Evolutionary conservation across 2,113 vertebrate species (phyloP).

Genomic region (Prionailurus bengalensis): DNA sequence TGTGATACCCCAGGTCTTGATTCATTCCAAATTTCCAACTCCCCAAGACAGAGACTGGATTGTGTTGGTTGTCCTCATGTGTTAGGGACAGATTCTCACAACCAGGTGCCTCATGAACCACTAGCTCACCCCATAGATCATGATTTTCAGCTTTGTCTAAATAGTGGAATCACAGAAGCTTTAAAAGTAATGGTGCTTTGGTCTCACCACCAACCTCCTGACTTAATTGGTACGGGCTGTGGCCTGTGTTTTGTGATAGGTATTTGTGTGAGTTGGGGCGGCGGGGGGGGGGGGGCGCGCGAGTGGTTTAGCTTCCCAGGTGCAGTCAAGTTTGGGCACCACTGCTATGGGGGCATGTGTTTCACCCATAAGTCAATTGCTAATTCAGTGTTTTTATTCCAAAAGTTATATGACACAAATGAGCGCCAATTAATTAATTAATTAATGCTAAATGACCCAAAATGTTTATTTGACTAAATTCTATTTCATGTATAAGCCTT

Average conservation of each 20-base stretch:
- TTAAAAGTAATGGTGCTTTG: background rate
- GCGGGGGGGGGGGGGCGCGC: too few relatives aligned
- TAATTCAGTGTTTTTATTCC: background rate
- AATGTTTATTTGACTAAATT: conserved; percentile 94
- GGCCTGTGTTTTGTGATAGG: background rate
- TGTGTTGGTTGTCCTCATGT: background rate
- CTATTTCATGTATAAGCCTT: conserved; percentile 91
- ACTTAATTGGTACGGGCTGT: background rate
- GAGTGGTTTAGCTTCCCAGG: background rate
- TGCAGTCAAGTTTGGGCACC: background rate
- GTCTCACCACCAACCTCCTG: background rate
- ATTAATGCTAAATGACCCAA: conserved; percentile 73
- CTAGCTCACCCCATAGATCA: background rate
- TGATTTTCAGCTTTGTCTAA: background rate
- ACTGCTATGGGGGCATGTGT: background rate
- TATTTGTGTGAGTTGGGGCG: too few relatives aligned
- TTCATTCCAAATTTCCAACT: background rate
- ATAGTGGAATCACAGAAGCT: background rate
- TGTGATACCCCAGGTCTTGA: background rate
- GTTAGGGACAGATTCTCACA: background rate
- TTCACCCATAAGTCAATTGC: background rate
- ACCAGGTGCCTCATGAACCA: background rate
- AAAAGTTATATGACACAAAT: background rate
- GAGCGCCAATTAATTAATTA: background rate
- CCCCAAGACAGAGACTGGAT: background rate